A percentile compares a stretch with the other conserved stretches of the same genome.
Evolutionary conservation across 2,113 vertebrate species (phyloP).

Genomic region (Stigmatopora nigra): DNA sequence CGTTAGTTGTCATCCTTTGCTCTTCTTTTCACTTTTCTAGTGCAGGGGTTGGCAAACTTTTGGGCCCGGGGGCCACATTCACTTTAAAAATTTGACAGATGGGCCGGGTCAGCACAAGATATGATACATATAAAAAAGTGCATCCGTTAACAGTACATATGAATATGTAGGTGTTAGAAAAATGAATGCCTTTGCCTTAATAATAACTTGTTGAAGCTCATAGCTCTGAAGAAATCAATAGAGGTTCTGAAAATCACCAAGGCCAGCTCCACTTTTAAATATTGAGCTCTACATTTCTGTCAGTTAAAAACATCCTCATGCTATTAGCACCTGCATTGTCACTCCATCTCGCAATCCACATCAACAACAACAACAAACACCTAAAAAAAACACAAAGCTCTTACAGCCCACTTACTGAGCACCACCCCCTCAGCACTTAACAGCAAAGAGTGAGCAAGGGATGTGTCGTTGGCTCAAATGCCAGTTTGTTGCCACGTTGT

Average conservation of each 20-base stretch:
- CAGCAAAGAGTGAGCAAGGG: not conserved
- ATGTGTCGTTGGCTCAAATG: not conserved
- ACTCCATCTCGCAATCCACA: slow-evolving; percentile 11
- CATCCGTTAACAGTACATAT: too few species aligned
- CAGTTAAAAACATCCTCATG: not conserved
- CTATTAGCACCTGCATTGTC: slow-evolving; percentile 1
- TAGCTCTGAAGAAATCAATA: not conserved
- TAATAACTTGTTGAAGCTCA: too few species aligned
- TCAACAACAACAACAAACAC: slow-evolving; percentile 9
- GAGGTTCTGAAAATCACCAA: not conserved
- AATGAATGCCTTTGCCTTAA: too few species aligned
- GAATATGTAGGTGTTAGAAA: too few species aligned
- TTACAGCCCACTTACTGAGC: not conserved
- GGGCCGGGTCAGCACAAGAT: too few species aligned
- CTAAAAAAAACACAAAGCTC: not conserved
- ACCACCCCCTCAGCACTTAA: slow-evolving; percentile 8
- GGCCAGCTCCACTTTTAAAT: not conserved
- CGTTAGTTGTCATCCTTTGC: slow-evolving; percentile 11
- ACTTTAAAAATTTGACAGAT: too few species aligned
- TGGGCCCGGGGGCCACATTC: too few species aligned
- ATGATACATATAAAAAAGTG: too few species aligned
- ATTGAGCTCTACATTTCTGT: not conserved
- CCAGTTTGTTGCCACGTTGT: not conserved
- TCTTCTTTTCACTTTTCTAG: not conserved
- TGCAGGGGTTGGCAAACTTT: not conserved